These are phyloP conservation scores for Cacoxenus indagator DNA, from an alignment of 2,888 invertebrate genomes.

Conservation along the genomic window DNA sequence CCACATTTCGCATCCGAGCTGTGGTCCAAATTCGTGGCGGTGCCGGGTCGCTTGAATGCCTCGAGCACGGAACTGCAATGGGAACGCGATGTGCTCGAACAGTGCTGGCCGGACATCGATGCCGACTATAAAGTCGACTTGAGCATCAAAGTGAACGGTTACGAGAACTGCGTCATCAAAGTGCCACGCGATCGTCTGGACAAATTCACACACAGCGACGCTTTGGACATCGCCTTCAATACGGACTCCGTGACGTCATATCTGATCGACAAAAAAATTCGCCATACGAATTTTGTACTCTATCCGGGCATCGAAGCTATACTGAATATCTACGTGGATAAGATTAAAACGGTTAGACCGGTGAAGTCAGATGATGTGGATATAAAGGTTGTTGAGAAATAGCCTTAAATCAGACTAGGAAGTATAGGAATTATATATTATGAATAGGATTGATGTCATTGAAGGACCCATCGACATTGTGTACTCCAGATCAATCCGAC, in stretches of 20 bases:
- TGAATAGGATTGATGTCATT: too few species aligned
- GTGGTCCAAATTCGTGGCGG: conserved; percentile 84
- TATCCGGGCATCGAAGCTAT: conserved; percentile 71
- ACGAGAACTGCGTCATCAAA: conserved; percentile 72
- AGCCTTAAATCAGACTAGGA: conserved; percentile 22
- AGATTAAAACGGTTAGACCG: conserved; percentile 49
- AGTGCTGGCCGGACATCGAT: conserved; percentile 85
- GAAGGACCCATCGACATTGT: too few species aligned
- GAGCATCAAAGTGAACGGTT: conserved; percentile 75
- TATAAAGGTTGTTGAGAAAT: conserved; percentile 30
- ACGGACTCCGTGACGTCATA: conserved; percentile 68
- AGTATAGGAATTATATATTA: too few species aligned
- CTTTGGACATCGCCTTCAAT: conserved; percentile 72
- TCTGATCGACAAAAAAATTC: conserved; percentile 67
- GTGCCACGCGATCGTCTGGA: conserved; percentile 73
- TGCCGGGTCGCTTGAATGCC: conserved; percentile 74
- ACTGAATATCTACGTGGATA: conserved; percentile 67
- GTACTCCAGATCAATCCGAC: too few species aligned
- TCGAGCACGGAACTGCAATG: conserved; percentile 75
- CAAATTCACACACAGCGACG: conserved; percentile 72
- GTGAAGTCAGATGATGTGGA: conserved; percentile 5
- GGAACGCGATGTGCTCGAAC: conserved; percentile 80
- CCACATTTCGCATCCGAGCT: conserved; percentile 94
- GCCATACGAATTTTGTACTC: conserved; percentile 65
- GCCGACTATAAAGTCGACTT: conserved; percentile 77